Conservation (phyloP, 2,113 vertebrate species). For the Columba livia region DNA sequence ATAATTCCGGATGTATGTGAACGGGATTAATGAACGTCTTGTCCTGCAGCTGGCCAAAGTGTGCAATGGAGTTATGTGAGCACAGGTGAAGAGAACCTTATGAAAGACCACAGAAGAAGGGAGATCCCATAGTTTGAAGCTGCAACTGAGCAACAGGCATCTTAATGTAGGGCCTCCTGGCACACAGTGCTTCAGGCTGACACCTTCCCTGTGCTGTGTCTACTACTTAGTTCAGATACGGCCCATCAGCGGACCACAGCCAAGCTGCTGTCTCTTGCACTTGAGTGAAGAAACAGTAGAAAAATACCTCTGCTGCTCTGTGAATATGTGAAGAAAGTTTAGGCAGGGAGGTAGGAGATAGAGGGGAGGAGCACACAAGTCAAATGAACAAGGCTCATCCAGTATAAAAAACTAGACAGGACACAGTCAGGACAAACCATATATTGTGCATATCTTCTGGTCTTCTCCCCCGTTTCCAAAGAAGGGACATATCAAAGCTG, state of each 20-base stretch:
- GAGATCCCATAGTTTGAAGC: neutral
- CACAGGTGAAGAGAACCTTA: neutral
- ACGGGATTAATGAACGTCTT: neutral
- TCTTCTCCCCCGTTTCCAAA: neutral
- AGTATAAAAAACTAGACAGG: neutral
- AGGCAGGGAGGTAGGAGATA: neutral
- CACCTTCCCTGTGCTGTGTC: neutral
- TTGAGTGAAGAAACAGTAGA: neutral
- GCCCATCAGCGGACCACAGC: too few species aligned
- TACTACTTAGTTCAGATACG: neutral
- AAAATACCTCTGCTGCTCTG: neutral
- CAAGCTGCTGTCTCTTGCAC: neutral
- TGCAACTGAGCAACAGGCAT: neutral
- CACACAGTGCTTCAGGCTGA: neutral
- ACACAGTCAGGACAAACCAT: neutral
- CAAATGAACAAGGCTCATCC: neutral
- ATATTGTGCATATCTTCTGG: neutral
- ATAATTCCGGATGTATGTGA: neutral
- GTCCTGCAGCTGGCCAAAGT: neutral
- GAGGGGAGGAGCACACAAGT: neutral
- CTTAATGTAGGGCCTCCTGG: neutral
- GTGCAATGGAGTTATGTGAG: rapidly evolving
- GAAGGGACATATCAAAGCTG: neutral
- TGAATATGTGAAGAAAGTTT: neutral
- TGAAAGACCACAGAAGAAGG: neutral